Conservation (phyloP, 1,140 invertebrate species). For the Popillia japonica region DNA sequence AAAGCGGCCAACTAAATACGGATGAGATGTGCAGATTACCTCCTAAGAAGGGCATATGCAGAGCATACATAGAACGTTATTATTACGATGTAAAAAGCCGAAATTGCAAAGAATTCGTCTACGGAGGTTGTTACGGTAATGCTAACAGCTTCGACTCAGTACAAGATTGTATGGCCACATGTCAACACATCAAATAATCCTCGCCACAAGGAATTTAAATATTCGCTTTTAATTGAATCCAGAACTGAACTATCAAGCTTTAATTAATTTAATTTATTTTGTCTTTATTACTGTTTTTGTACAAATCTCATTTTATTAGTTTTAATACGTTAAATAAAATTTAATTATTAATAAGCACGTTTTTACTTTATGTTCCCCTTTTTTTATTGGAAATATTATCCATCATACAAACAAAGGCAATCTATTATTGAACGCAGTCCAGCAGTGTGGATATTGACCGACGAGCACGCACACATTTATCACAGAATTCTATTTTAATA, state of each 20-base stretch:
- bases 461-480: too few species aligned
- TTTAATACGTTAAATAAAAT: slow-evolving; percentile 5
- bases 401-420: too few species aligned
- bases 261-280: slow-evolving; percentile 6
- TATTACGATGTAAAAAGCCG: slow-evolving; percentile 20
- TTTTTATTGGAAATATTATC: too few species aligned
- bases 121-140: slow-evolving; percentile 29
- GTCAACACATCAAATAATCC: not conserved
- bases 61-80: slow-evolving; percentile 2
- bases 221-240: not conserved
- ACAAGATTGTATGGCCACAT: slow-evolving; percentile 29
- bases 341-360: too few species aligned
- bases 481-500: slow-evolving; percentile 7
- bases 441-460: too few species aligned
- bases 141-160: slow-evolving; percentile 20
- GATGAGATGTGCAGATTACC: slow-evolving; percentile 9
- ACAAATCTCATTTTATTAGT: slow-evolving; percentile 6
- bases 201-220: not conserved
- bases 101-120: slow-evolving; percentile 20
- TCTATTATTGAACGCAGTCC: too few species aligned
- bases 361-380: too few species aligned
- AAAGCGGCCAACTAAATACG: not conserved
- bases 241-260: slow-evolving; percentile 3
- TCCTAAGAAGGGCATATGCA: slow-evolving; percentile 19
- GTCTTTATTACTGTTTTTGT: not conserved